A percentile compares a stretch with the other conserved stretches of the same genome.
These are phyloP conservation scores for Zoanthus sociatus DNA, from an alignment of 92 coral and sea anemone species.

Conservation along the genomic window DNA sequence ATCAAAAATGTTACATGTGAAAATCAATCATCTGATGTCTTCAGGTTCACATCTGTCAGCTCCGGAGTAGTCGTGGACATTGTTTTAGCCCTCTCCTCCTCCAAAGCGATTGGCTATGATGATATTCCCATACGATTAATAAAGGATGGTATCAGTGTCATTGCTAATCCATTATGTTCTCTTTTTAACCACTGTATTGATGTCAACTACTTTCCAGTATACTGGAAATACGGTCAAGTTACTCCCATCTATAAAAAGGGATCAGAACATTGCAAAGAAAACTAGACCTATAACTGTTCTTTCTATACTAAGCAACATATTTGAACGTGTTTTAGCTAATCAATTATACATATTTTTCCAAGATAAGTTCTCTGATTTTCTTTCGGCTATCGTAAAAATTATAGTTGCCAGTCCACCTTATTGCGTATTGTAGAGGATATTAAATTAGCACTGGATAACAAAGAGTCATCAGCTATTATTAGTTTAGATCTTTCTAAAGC, in stretches of 20 bases:
- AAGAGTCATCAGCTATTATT: slow-evolving; percentile 32
- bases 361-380: slow-evolving; percentile 22
- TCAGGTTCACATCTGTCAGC: slow-evolving; percentile 9
- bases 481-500: slow-evolving; percentile 56
- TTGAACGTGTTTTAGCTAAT: slow-evolving; percentile 29
- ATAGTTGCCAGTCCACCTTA: slow-evolving; percentile 31
- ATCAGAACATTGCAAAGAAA: slow-evolving; percentile 49
- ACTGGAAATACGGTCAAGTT: slow-evolving; percentile 59
- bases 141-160: slow-evolving; percentile 47
- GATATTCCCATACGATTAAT: slow-evolving; percentile 51
- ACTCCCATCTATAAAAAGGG: slow-evolving; percentile 51
- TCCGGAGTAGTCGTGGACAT: slow-evolving; percentile 22
- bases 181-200: slow-evolving; percentile 44
- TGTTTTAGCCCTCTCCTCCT: slow-evolving; percentile 18
- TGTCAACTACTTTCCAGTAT: slow-evolving; percentile 38
- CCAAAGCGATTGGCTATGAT: slow-evolving; percentile 51
- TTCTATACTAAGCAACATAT: slow-evolving; percentile 10
- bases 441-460: slow-evolving; percentile 9
- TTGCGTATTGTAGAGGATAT: slow-evolving; percentile 24
- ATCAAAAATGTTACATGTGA: slow-evolving; percentile 17
- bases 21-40: slow-evolving; percentile 7
- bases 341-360: slow-evolving; percentile 6
- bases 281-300: slow-evolving; percentile 61
- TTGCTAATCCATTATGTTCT: slow-evolving; percentile 36
- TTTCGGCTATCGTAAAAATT: slow-evolving; percentile 27